Percentiles rank a stretch among this genome's conserved stretches.
Evolutionary conservation across 1,140 invertebrate species (phyloP).

Genomic region (Phthorimaea operculella): DNA sequence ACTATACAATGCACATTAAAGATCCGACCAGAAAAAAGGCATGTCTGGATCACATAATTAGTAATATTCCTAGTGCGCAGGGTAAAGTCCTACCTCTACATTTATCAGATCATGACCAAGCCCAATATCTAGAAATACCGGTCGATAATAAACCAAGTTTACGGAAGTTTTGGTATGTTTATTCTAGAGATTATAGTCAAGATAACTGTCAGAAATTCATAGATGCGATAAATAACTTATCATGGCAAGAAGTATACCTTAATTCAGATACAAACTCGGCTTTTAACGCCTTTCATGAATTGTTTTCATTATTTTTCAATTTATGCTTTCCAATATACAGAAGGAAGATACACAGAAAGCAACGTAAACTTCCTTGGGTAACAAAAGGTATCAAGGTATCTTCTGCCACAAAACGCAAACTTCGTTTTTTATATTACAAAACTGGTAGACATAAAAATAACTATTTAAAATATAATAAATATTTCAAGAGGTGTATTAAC

Average conservation of each 20-base stretch:
- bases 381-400: background rate
- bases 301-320: conserved; percentile 17
- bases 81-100: background rate
- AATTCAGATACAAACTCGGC: conserved; percentile 11
- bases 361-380: background rate
- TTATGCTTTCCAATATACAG: conserved; percentile 21
- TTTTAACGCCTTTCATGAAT: conserved; percentile 19
- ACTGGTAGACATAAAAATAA: conserved; percentile 6
- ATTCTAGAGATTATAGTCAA: conserved; percentile 5
- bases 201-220: conserved; percentile 16
- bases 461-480: conserved; percentile 13
- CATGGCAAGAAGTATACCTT: conserved; percentile 11
- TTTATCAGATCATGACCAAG: conserved; percentile 5
- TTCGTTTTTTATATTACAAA: conserved; percentile 6
- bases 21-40: background rate
- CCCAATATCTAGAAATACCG: background rate
- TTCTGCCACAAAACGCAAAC: background rate
- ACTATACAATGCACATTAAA: background rate
- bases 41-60: conserved; percentile 6
- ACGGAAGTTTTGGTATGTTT: background rate
- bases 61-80: background rate
- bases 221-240: conserved; percentile 7
- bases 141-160: background rate
- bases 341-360: conserved; percentile 10
- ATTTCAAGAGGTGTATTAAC: conserved; percentile 20